Percentiles rank a stretch among this genome's conserved stretches.
phyloP scores from a whole-genome alignment of 2,797 vertebrate genomes.

The Uromys caudimaculatus region DNA sequence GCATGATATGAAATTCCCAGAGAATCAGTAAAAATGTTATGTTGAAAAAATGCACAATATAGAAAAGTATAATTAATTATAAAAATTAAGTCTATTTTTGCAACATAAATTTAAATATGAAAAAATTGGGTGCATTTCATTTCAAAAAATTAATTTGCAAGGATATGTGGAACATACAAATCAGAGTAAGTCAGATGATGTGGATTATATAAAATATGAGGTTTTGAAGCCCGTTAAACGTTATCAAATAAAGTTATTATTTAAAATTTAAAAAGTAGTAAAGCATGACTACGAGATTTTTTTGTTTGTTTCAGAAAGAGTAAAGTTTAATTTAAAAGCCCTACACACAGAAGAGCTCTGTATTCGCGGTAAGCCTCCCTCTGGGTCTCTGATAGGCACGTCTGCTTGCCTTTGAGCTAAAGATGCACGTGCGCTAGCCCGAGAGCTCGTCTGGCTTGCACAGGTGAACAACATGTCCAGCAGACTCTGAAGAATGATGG shows the following conservation, averaged over 20 bases:
- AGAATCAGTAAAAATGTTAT: neutral
- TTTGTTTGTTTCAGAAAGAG: constrained; percentile 52
- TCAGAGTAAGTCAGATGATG: neutral
- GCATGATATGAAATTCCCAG: neutral
- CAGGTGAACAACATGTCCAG: neutral
- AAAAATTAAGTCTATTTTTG: neutral
- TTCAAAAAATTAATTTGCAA: neutral
- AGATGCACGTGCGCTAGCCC: neutral
- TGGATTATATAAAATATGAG: neutral
- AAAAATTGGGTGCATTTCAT: neutral
- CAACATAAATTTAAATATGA: neutral
- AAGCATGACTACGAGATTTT: neutral
- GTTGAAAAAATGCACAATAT: neutral
- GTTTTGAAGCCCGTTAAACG: neutral
- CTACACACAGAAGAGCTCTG: constrained; percentile 41
- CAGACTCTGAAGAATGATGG: neutral
- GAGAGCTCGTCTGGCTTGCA: neutral
- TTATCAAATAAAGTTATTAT: neutral
- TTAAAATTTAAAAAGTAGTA: neutral
- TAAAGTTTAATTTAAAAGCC: constrained; percentile 70
- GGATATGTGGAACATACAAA: neutral
- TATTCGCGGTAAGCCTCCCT: constrained; percentile 34
- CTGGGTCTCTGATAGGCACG: neutral
- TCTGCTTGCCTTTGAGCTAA: neutral
- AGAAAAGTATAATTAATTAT: neutral